phyloP scores from a whole-genome alignment of 2,888 invertebrate species.

The Dioctria rufipes region DNA sequence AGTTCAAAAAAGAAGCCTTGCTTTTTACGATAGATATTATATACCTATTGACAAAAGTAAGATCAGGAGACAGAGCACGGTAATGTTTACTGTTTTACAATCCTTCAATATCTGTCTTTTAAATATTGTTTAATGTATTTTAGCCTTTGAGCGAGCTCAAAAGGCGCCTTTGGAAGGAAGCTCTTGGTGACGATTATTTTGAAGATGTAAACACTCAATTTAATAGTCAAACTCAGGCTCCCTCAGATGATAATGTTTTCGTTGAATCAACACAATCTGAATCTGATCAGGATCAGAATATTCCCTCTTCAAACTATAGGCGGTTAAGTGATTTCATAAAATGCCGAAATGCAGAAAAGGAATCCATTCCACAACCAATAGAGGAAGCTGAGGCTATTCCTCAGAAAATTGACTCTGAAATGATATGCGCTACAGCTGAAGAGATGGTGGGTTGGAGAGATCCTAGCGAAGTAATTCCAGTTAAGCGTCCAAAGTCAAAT shows the following conservation, averaged over 20 bases:
- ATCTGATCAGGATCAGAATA: background rate
- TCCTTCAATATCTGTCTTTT: background rate
- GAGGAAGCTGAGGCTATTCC: conserved; percentile 4
- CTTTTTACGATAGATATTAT: conserved; percentile 49
- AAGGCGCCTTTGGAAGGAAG: conserved; percentile 57
- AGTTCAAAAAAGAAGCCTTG: conserved; percentile 64
- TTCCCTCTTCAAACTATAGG: conserved; percentile 60
- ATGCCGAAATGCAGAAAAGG: conserved; percentile 64
- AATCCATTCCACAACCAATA: conserved; percentile 61
- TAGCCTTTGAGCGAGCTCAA: conserved; percentile 58
- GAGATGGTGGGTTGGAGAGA: conserved; percentile 84
- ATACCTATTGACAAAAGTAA: conserved; percentile 26
- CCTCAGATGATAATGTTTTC: conserved; percentile 17
- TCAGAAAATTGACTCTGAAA: conserved; percentile 32
- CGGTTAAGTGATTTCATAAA: conserved; percentile 68
- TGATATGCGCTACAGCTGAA: conserved; percentile 67
- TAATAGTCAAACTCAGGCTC: conserved; percentile 41
- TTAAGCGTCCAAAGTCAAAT: conserved; percentile 62
- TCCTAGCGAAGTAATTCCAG: conserved; percentile 68
- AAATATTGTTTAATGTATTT: background rate
- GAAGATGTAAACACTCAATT: conserved; percentile 37
- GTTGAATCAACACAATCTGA: conserved; percentile 59
- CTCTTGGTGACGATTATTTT: conserved; percentile 59
- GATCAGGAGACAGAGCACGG: conserved; percentile 43
- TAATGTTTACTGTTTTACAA: conserved; percentile 7